These are phyloP conservation scores for Andricus curvator DNA, from an alignment of 2,888 invertebrate genomes.

Conservation along the genomic window DNA sequence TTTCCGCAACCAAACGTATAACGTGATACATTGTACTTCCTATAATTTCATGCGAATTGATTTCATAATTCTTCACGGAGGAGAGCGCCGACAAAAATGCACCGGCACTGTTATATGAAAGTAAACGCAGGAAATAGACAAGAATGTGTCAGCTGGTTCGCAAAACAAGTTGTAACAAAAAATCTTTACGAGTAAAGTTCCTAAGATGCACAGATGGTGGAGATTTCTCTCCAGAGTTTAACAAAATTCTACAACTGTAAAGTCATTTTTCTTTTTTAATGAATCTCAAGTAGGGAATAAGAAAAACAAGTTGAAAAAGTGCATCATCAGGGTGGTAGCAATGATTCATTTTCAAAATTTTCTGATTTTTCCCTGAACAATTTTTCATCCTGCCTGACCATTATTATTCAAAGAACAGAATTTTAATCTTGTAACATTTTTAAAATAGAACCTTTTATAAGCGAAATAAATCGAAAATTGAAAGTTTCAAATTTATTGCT, in stretches of 20 bases:
- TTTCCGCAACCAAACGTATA: neutral
- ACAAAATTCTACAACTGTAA: neutral
- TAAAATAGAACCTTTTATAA: too few relatives aligned
- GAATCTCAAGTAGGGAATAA: too few relatives aligned
- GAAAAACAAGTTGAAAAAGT: too few relatives aligned
- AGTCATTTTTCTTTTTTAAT: neutral
- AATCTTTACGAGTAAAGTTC: neutral
- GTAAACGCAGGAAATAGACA: neutral
- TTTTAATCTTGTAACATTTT: too few relatives aligned
- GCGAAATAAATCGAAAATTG: too few relatives aligned
- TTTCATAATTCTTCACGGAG: neutral
- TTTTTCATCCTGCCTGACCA: too few relatives aligned
- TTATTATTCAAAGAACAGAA: too few relatives aligned
- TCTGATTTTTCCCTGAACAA: too few relatives aligned
- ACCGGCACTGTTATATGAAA: neutral
- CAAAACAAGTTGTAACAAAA: neutral
- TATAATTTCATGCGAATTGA: neutral
- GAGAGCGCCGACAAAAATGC: neutral
- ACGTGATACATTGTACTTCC: neutral
- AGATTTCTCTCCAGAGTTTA: neutral
- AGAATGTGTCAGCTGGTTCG: slow-evolving; percentile 2
- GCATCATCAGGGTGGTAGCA: too few relatives aligned
- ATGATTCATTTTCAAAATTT: too few relatives aligned
- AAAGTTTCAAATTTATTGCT: too few relatives aligned
- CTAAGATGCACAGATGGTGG: neutral